These are phyloP conservation scores for Beris morrisii DNA, from an alignment of 2,888 invertebrate genomes.

Conservation along the genomic window DNA sequence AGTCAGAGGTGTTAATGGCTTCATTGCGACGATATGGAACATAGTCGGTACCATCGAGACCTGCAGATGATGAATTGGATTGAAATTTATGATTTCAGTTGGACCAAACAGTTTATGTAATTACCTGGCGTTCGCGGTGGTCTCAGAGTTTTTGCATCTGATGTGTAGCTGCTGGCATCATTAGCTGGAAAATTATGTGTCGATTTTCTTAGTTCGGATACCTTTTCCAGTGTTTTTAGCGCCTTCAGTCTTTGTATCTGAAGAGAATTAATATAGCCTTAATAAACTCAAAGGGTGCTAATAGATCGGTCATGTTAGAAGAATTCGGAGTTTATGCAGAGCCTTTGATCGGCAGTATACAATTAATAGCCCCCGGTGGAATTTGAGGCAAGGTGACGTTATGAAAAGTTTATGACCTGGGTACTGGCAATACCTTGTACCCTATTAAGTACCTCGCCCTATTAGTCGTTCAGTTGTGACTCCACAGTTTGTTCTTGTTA, in stretches of 20 bases:
- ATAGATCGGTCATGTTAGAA: no score
- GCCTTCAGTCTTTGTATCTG: conserved; percentile 9
- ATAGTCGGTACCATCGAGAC: conserved; percentile 41
- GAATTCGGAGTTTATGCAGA: no score
- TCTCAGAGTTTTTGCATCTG: background rate
- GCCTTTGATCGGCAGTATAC: no score
- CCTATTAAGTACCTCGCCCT: no score
- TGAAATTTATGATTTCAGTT: background rate
- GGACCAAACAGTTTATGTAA: background rate
- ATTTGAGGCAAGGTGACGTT: no score
- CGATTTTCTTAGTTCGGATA: background rate
- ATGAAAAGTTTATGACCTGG: no score
- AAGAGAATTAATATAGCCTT: background rate
- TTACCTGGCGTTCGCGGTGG: background rate
- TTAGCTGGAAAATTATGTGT: background rate
- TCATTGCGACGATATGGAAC: conserved; percentile 43
- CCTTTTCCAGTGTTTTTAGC: background rate
- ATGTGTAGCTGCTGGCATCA: background rate
- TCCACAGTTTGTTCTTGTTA: no score
- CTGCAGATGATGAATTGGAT: background rate
- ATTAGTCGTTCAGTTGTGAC: no score
- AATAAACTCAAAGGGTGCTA: no score
- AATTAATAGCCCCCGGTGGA: no score
- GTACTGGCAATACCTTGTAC: no score
- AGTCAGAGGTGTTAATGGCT: conserved; percentile 50